These are phyloP conservation scores for Drosophila helvetica DNA, from an alignment of 2,888 invertebrate species.

Conservation along the genomic window DNA sequence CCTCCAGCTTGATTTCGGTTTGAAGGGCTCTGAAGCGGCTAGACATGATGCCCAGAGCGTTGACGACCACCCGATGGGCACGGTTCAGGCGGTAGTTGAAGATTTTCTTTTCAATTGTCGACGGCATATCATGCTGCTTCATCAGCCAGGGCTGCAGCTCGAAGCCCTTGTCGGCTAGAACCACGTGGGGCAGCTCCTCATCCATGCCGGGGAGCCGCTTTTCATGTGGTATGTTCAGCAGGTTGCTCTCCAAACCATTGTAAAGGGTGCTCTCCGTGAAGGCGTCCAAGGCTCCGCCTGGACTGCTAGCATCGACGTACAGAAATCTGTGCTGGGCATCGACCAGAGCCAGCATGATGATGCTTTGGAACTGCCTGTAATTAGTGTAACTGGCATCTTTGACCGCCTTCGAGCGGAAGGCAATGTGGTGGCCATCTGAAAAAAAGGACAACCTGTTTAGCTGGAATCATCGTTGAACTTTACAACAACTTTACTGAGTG, in stretches of 20 bases:
- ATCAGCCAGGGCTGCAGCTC: constrained; percentile 8
- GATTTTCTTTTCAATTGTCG: background rate
- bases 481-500: background rate
- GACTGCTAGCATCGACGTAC: constrained; percentile 3
- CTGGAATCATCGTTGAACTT: background rate
- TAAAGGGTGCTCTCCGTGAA: constrained; percentile 10
- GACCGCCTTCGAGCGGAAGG: background rate
- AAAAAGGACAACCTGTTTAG: background rate
- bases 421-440: constrained; percentile 12
- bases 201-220: background rate
- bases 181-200: constrained; percentile 11
- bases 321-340: constrained; percentile 6
- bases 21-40: constrained; percentile 3
- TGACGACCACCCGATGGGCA: constrained; percentile 5
- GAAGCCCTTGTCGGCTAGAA: constrained; percentile 3
- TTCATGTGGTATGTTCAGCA: constrained; percentile 7
- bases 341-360: constrained; percentile 7
- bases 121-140: constrained; percentile 2
- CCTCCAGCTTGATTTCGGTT: constrained; percentile 4
- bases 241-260: constrained; percentile 14
- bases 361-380: constrained; percentile 10
- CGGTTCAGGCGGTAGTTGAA: constrained; percentile 11
- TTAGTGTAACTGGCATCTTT: constrained; percentile 2
- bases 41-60: constrained; percentile 10
- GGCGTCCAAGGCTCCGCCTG: constrained; percentile 4